Evolutionary conservation across 2,797 vertebrate species (phyloP), one percentile per base, ranked within the genome.

Genomic region (Gobionotothen gibberifrons): DNA sequence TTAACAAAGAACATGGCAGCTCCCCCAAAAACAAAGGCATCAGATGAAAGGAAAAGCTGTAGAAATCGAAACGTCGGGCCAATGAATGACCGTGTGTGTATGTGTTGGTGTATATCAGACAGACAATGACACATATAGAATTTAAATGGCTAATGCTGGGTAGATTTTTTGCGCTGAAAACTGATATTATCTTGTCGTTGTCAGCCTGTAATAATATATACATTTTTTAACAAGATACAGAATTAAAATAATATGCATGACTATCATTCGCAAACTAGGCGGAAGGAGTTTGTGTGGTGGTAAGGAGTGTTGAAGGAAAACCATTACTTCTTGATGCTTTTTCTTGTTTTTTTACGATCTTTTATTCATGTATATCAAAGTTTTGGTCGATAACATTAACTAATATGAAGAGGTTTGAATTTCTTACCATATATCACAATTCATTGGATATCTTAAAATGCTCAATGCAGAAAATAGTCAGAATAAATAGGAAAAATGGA

Each of bases 41-140:
- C 22, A 75, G 77, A 90, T 91, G 85, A 87, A 89, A 90, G 65
- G 68, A 76, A 80, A 67, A 75, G 61, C 74, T 65, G 74, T 66
- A 62, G 47, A 80, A 79, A 70, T 82, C 44, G 70, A 58, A 71
- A 64, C 78, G 69, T 7, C 3, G 15, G 44, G 75, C 66, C 79
- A 72, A 87, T 47, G 77, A 80, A 84, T 76, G 79, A 51, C 63
- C 9, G 1, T 74, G 63, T 36, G 69, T 63, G 74, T 36, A 58
- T 55, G 82, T 71, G 66, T 79, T 75, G 54, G 42, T 67, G 43
- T 17, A 11, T 17, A 44, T 22, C 29, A 22, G 74, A 60, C 19
- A 22, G 17, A 54, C 29, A 29, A 9, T 60, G 6, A 52, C 16
- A 48, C 3, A 58, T 9, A 54, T 0, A 69, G 54, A 10, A 69